Evolutionary conservation across 2,888 invertebrate species (phyloP).

Genomic region (Eupithecia dodoneata): DNA sequence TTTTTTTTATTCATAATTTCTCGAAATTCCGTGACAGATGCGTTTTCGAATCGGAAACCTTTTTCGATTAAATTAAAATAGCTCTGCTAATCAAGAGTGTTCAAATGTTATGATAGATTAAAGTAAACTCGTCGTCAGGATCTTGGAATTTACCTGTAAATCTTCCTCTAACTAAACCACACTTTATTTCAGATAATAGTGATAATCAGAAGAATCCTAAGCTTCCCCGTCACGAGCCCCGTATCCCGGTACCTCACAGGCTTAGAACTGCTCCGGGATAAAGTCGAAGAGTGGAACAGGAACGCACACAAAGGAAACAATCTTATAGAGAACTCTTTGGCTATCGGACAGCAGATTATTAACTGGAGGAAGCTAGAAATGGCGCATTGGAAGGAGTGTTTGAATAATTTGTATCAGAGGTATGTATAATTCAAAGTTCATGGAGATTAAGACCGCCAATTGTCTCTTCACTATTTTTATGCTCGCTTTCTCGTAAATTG

Average conservation of each 20-base stretch:
- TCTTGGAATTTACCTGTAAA: too few species aligned
- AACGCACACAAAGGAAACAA: slow-evolving; percentile 95
- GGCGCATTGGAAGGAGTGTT: slow-evolving; percentile 93
- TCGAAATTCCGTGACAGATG: too few species aligned
- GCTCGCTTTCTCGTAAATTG: background rate
- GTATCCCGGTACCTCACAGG: slow-evolving; percentile 95
- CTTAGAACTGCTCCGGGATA: slow-evolving; percentile 93
- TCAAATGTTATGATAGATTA: too few species aligned
- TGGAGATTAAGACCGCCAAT: background rate
- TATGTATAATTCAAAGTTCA: slow-evolving; percentile 46
- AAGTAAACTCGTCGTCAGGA: too few species aligned
- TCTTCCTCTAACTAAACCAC: background rate
- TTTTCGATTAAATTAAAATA: too few species aligned
- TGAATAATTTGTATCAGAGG: slow-evolving; percentile 87
- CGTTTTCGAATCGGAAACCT: too few species aligned
- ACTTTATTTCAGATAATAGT: slow-evolving; percentile 83
- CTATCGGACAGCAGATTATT: slow-evolving; percentile 92
- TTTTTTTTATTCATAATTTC: too few species aligned
- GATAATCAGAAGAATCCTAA: slow-evolving; percentile 86
- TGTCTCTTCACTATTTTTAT: background rate
- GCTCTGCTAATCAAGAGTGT: too few species aligned
- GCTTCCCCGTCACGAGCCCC: slow-evolving; percentile 91
- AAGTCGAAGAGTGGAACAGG: slow-evolving; percentile 95
- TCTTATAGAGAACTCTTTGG: slow-evolving; percentile 88
- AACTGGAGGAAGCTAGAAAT: slow-evolving; percentile 96